Conservation (phyloP, 2,113 vertebrate genomes). For the Dipodomys merriami region DNA sequence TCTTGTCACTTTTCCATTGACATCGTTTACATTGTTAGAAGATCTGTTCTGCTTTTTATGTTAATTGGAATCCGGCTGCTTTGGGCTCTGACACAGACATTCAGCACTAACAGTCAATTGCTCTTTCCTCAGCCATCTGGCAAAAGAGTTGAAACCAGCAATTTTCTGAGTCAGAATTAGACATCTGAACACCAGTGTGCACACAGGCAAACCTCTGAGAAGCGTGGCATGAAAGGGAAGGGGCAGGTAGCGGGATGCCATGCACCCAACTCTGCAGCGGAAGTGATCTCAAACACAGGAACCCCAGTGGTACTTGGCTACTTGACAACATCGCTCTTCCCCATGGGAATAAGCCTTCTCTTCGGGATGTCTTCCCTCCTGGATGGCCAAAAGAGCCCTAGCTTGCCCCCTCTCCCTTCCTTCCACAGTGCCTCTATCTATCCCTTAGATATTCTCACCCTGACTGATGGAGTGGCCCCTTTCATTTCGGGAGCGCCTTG, state of each 20-base stretch:
- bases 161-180: constrained; percentile 85
- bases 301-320: neutral
- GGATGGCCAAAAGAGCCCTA: neutral
- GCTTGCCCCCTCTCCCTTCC: too few relatives aligned
- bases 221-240: constrained; percentile 41
- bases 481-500: neutral
- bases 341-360: neutral
- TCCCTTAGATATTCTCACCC: neutral
- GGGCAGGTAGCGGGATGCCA: constrained; percentile 55
- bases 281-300: neutral
- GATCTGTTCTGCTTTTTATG: constrained; percentile 79
- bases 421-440: neutral
- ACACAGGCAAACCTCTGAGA: constrained; percentile 69
- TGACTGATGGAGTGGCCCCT: rapidly evolving
- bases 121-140: constrained; percentile 87
- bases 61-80: constrained; percentile 81
- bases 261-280: neutral
- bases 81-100: constrained; percentile 81
- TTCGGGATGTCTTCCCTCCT: neutral
- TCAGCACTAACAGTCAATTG: constrained; percentile 82
- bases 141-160: constrained; percentile 84
- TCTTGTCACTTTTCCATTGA: neutral
- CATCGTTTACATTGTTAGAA: constrained; percentile 60
- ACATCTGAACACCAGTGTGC: constrained; percentile 79
- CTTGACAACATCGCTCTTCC: neutral